Percentiles rank a stretch among this genome's conserved stretches.
These are phyloP conservation scores for Pachypanchax playfairii DNA, from an alignment of 2,113 vertebrate species.

Conservation along the genomic window DNA sequence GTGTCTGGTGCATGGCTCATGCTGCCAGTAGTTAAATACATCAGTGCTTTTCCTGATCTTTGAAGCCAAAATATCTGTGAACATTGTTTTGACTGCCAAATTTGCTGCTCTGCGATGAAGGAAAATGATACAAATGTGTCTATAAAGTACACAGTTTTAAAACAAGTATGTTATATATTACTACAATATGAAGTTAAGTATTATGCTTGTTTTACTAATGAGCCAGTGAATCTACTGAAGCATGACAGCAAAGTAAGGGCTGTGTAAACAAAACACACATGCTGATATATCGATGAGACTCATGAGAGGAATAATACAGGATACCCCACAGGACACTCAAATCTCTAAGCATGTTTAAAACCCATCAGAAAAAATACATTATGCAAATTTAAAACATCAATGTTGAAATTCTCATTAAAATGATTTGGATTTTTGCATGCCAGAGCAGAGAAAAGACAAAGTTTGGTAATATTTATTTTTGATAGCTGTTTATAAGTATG, in stretches of 20 bases:
- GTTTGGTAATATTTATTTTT: too few species aligned
- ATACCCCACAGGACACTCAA: neutral
- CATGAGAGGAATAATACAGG: conserved; percentile 3
- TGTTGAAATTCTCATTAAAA: neutral
- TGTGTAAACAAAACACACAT: conserved; percentile 20
- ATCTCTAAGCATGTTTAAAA: neutral
- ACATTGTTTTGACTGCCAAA: neutral
- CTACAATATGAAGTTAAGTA: neutral
- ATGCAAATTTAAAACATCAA: neutral
- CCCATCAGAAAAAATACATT: neutral
- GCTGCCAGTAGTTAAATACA: neutral
- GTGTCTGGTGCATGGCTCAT: neutral
- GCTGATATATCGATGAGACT: conserved; percentile 35
- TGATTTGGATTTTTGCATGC: neutral
- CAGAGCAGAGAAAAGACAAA: neutral
- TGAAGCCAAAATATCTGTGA: neutral
- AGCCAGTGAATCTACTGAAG: neutral
- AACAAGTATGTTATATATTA: neutral
- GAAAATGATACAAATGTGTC: neutral
- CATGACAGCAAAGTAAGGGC: conserved; percentile 7
- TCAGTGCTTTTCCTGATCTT: neutral
- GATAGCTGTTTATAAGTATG: too few species aligned
- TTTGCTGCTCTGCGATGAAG: neutral
- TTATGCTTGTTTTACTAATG: neutral
- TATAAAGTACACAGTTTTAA: neutral